Conservation (phyloP, 1,140 invertebrate species). For the Ceratosolen fusciceps region DNA sequence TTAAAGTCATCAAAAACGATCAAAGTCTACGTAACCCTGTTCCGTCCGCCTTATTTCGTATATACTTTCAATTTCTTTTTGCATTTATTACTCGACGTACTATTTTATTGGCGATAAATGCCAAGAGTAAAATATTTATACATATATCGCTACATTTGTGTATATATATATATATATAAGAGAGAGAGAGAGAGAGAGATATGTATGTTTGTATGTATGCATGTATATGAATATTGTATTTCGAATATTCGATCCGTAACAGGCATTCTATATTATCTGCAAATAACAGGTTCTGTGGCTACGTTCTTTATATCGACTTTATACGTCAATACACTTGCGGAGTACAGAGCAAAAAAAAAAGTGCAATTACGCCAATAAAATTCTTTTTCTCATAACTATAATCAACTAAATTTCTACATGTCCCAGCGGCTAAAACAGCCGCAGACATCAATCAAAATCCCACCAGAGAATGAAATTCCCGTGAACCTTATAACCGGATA, state of each 20-base stretch:
- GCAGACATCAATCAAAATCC: neutral
- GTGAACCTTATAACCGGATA: neutral
- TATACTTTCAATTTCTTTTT: slow-evolving; percentile 24
- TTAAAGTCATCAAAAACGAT: neutral
- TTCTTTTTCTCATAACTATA: slow-evolving; percentile 28
- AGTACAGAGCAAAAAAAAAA: slow-evolving; percentile 12
- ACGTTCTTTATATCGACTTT: slow-evolving; percentile 17
- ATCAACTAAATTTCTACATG: slow-evolving; percentile 19
- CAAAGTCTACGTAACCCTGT: neutral
- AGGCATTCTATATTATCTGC: neutral
- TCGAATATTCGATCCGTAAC: slow-evolving; percentile 32
- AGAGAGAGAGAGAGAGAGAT: too few relatives aligned
- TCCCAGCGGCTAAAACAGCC: neutral
- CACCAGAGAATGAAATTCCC: slow-evolving; percentile 4
- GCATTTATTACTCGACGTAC: slow-evolving; percentile 7
- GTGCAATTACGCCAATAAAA: slow-evolving; percentile 34
- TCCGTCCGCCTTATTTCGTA: neutral
- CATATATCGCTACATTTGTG: neutral
- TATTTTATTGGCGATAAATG: slow-evolving; percentile 31
- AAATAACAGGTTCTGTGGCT: slow-evolving; percentile 39
- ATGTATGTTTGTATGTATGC: neutral
- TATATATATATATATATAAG: slow-evolving; percentile 14
- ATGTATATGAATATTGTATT: slow-evolving; percentile 32
- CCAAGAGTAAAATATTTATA: neutral
- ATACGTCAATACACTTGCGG: slow-evolving; percentile 1